Conservation (phyloP, 1,140 invertebrate genomes). For the Papilio machaon region DNA sequence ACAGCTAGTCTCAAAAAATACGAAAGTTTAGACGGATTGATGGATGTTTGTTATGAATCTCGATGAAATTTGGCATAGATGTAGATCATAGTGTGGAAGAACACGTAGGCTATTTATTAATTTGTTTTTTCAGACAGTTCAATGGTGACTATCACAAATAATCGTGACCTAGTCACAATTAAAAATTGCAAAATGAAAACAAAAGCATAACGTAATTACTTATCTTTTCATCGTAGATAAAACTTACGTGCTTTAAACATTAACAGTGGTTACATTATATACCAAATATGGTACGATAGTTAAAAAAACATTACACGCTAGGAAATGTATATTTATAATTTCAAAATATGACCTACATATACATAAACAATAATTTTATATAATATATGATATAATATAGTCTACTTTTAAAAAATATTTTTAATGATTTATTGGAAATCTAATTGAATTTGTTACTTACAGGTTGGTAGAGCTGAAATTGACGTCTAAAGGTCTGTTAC, state of each 20-base stretch:
- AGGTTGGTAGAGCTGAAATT: slow-evolving; percentile 17
- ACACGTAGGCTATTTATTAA: too few relatives aligned
- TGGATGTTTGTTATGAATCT: too few relatives aligned
- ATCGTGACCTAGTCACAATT: background rate
- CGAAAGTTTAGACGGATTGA: too few relatives aligned
- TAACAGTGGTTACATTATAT: background rate
- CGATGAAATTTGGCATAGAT: too few relatives aligned
- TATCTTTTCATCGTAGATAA: background rate
- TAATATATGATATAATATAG: background rate
- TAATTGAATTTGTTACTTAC: slow-evolving; percentile 8
- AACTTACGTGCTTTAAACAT: background rate
- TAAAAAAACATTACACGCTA: background rate
- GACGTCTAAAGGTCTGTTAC: slow-evolving; percentile 2
- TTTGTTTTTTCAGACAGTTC: too few relatives aligned
- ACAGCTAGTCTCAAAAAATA: too few relatives aligned
- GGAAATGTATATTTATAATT: background rate
- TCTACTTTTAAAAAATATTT: background rate
- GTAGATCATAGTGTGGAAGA: too few relatives aligned
- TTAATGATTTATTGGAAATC: background rate
- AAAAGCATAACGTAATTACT: background rate
- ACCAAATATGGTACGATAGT: background rate
- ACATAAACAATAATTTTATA: background rate
- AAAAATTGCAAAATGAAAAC: background rate
- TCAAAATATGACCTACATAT: background rate
- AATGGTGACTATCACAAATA: too few relatives aligned